Percentiles rank a stretch among this genome's conserved stretches.
phyloP scores from a whole-genome alignment of 2,113 vertebrate species.

The Leucopsar rothschildi region DNA sequence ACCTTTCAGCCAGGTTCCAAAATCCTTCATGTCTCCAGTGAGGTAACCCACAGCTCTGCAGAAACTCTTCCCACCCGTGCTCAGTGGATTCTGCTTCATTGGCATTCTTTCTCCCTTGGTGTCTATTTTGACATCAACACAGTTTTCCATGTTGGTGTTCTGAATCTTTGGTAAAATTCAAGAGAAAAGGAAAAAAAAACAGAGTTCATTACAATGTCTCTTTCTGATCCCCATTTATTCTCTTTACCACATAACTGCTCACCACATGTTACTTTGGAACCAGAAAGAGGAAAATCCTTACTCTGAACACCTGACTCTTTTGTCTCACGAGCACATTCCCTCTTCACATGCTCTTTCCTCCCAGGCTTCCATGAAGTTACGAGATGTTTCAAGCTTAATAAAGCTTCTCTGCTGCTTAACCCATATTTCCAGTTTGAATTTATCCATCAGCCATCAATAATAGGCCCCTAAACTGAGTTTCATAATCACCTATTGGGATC shows the following conservation, averaged over 20 bases:
- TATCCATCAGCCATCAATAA: background rate
- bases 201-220: background rate
- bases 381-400: background rate
- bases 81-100: constrained; percentile 23
- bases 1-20: constrained; percentile 75
- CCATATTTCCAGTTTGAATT: background rate
- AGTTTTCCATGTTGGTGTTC: constrained; percentile 58
- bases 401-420: background rate
- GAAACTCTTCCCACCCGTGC: constrained; percentile 33
- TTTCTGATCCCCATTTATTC: background rate
- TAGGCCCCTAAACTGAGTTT: background rate
- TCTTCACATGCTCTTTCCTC: background rate
- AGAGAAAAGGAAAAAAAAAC: background rate
- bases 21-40: constrained; percentile 75
- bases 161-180: background rate
- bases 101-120: background rate
- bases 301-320: background rate
- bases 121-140: constrained; percentile 53
- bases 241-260: background rate
- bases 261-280: background rate
- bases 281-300: background rate
- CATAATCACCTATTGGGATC: background rate
- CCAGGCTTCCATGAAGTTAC: background rate
- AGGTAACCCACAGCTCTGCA: constrained; percentile 59
- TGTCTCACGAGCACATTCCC: background rate